Evolutionary conservation across 2,113 vertebrate species (phyloP), one percentile per base, ranked within the genome.

Genomic region (Syrmaticus mikado): DNA sequence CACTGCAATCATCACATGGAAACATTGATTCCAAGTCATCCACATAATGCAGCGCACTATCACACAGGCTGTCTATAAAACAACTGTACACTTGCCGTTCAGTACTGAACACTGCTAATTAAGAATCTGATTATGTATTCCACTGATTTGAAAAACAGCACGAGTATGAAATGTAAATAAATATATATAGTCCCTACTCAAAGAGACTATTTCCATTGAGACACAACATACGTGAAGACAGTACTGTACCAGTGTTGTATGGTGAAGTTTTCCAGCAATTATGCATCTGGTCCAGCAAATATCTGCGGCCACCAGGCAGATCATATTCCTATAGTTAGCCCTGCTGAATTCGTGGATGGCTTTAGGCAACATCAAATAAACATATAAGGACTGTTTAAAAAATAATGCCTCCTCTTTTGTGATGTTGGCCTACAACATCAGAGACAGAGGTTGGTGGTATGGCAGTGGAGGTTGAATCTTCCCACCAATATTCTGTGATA

Each of bases 21-120:
- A 93, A 89, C 45, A 68, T 1, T 50, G 82, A 89, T 93, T 91
- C 74, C 67, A 57, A 81, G 64, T 82, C 83, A 92, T 65, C 83
- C 76, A 65, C 91, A 72, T 77, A 82, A 50, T 74, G 22, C n/a
- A 71, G 38, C 34, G 13, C 38, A 45, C 21, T 55, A 13, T 60
- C 78, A 38, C 64, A 66, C 17, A 83, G 45, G 12, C 48, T 79
- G 64, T 61, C 65, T 53, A 16, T 79, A 83, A 87, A 94, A 94
- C 34, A 80, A 70, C 70, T 71, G 34, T n/a, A 53, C 32, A 50
- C 34, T 94, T 92, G 88, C 83, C 86, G 28, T 72, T 81, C 64
- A 81, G 53, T 58, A 64, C 28, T 28, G 34, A 27, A 73, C 10
- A 5, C 11, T 84, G 52, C 28, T 85, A 84, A 32, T 88, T 91